phyloP scores from a whole-genome alignment of 2,888 invertebrate species.

The Thereva unica region DNA sequence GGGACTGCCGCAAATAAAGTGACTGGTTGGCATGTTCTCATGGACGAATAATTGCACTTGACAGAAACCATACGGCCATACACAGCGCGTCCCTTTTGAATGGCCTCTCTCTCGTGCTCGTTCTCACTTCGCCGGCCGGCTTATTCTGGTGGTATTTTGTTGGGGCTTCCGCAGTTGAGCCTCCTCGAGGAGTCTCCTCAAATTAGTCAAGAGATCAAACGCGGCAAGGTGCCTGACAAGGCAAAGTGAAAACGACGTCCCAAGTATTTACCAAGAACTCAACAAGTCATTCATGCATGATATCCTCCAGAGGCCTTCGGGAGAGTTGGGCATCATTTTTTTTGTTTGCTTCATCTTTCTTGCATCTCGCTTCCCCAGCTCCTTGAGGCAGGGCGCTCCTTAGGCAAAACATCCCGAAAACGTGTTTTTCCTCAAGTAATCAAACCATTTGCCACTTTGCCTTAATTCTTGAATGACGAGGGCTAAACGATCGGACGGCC shows the following conservation, averaged over 20 bases:
- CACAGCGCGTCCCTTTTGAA: too few relatives aligned
- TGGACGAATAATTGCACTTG: too few relatives aligned
- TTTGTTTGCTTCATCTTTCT: slow-evolving; percentile 15
- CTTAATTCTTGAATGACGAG: slow-evolving; percentile 38
- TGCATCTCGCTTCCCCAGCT: slow-evolving; percentile 13
- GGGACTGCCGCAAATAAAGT: too few relatives aligned
- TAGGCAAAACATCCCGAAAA: slow-evolving; percentile 39
- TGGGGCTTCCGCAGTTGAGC: slow-evolving; percentile 2
- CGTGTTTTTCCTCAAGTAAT: slow-evolving; percentile 38
- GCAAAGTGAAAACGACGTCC: slow-evolving; percentile 34
- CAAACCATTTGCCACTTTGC: slow-evolving; percentile 40
- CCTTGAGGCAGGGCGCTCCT: background rate
- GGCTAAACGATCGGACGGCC: slow-evolving; percentile 28
- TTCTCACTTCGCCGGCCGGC: too few relatives aligned
- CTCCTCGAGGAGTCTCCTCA: slow-evolving; percentile 31
- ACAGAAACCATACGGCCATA: too few relatives aligned
- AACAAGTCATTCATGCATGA: slow-evolving; percentile 37
- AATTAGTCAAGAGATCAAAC: slow-evolving; percentile 34
- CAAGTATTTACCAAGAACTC: slow-evolving; percentile 40
- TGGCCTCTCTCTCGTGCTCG: too few relatives aligned
- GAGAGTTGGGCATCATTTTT: background rate
- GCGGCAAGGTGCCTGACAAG: slow-evolving; percentile 32
- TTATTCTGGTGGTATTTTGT: too few relatives aligned
- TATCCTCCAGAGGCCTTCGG: slow-evolving; percentile 26
- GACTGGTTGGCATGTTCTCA: too few relatives aligned